phyloP scores from a whole-genome alignment of 2,113 vertebrate species.

The Passer domesticus region DNA sequence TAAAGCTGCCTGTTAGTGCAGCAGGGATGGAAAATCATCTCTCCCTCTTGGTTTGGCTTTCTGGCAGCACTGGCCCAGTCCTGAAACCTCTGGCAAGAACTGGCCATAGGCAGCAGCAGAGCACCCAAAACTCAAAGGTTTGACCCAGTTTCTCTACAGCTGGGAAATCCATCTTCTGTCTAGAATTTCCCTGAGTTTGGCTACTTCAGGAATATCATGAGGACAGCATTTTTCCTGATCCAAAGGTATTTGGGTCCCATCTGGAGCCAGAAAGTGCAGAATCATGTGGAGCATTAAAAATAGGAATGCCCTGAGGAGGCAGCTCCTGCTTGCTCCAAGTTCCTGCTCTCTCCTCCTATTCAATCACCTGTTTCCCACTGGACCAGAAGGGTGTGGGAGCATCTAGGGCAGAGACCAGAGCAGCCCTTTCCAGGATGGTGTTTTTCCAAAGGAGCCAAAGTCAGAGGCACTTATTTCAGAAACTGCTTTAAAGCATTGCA shows the following conservation, averaged over 20 bases:
- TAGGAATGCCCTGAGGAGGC: not conserved
- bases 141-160: conserved; percentile 44
- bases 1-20: not conserved
- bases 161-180: conserved; percentile 48
- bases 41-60: not conserved
- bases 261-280: conserved; percentile 27
- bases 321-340: not conserved
- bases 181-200: conserved; percentile 44
- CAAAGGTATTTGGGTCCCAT: not conserved
- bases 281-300: not conserved
- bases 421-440: not conserved
- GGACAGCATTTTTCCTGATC: conserved; percentile 21
- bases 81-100: not conserved
- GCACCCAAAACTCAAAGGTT: not conserved
- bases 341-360: not conserved
- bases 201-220: conserved; percentile 12
- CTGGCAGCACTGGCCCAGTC: not conserved
- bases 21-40: not conserved
- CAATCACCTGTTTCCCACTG: not conserved
- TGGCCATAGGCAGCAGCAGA: not conserved
- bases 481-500: not conserved
- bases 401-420: not conserved
- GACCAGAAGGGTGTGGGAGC: not conserved
- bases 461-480: not conserved
- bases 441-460: not conserved